Evolutionary conservation across 1,140 invertebrate genomes (phyloP).

Genomic region (Drosophila nikananu): DNA sequence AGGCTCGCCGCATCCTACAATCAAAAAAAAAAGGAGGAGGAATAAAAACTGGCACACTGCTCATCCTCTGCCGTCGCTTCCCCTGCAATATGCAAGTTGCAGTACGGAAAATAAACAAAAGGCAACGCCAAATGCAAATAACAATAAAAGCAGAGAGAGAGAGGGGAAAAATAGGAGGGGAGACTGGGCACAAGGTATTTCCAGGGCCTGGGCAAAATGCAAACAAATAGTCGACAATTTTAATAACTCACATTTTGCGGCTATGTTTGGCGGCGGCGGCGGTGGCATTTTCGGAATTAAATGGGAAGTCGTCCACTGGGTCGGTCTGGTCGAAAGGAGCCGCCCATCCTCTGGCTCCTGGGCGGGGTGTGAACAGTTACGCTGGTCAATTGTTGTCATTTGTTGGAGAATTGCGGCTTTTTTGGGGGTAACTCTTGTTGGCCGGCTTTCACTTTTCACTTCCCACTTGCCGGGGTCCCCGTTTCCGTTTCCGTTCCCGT

Average conservation of each 20-base stretch:
- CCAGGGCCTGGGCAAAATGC: conserved; percentile 46
- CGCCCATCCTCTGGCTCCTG: neutral
- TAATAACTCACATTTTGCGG: conserved; percentile 73
- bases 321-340: neutral
- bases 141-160: conserved; percentile 43
- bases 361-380: neutral
- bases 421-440: conserved; percentile 39
- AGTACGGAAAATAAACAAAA: conserved; percentile 18
- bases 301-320: conserved; percentile 18
- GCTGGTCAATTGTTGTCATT: conserved; percentile 41
- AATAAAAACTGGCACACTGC: conserved; percentile 30
- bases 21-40: neutral
- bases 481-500: neutral
- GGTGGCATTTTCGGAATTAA: conserved; percentile 56
- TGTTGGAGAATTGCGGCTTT: conserved; percentile 24
- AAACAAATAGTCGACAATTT: conserved; percentile 68
- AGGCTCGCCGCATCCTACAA: conserved; percentile 21
- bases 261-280: conserved; percentile 59
- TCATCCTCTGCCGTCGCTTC: neutral
- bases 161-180: neutral
- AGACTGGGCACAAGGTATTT: conserved; percentile 1
- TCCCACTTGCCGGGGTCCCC: neutral
- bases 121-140: conserved; percentile 45
- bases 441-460: conserved; percentile 35
- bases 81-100: conserved; percentile 12